These are phyloP conservation scores for Alouatta palliata DNA, from an alignment of 2,113 vertebrate genomes.

Conservation along the genomic window DNA sequence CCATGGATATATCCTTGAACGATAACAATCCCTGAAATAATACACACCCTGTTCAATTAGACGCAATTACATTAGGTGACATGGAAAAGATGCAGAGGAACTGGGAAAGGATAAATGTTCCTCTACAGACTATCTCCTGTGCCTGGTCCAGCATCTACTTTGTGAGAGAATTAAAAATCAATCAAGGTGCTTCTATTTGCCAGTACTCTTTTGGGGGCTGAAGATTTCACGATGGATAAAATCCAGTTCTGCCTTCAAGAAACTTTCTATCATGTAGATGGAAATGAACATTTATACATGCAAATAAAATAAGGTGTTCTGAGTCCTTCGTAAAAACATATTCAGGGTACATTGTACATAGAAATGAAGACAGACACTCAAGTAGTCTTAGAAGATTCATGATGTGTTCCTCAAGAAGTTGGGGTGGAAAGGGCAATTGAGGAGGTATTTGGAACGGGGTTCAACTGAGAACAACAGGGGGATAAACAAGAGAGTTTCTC, in stretches of 20 bases:
- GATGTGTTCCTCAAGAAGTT: background rate
- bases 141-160: background rate
- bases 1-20: constrained; percentile 68
- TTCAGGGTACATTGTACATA: background rate
- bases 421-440: background rate
- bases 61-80: background rate
- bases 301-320: background rate
- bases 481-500: background rate
- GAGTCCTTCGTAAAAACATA: background rate
- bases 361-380: background rate
- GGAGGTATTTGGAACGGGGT: background rate
- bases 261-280: background rate
- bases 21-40: constrained; percentile 67
- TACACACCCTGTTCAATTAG: background rate
- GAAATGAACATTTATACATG: background rate
- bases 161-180: background rate
- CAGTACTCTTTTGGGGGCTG: background rate
- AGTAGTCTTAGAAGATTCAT: background rate
- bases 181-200: background rate
- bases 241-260: background rate
- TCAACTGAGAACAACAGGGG: background rate
- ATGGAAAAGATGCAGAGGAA: background rate
- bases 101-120: background rate
- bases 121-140: background rate
- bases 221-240: background rate